Evolutionary conservation across 2,888 invertebrate genomes (phyloP), one percentile per base, ranked within the genome.

Genomic region (Rotaria magnacalcarata): DNA sequence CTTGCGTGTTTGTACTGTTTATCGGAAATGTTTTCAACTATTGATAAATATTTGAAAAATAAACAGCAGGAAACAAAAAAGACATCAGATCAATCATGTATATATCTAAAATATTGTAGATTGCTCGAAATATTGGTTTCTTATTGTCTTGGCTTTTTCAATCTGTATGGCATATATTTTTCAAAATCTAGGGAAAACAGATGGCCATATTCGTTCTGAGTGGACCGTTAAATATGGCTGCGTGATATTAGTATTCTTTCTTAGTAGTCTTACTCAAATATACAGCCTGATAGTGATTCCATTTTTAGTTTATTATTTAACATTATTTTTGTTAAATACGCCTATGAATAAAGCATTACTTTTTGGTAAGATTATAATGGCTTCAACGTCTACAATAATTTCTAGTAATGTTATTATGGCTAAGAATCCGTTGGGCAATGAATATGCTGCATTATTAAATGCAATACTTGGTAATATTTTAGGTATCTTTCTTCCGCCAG

Each of bases 331-430:
- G n/a, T 3, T 24, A 47, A 7, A 8, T 47, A 14, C 14, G n/a
- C n/a, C 80, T 1, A 16, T 80, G 0, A 80, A 80, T 14, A 43
- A 47, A 47, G 34, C 47, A 80, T n/a, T 80, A 43, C 7, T 80
- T 24, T 2, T n/a, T 10, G 80, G 80, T n/a, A 47, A 47, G 1
- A n/a, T 80, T n/a, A 80, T 80, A 43, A 80, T 47, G 80, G 24
- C 47, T 3, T 80, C 24, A 14, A 43, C 47, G n/a, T 47, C 47
- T 24, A 80, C 80, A 21, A 80, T 47, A 6, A 47, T 80, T 14
- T 80, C 80, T 2, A 80, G 80, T n/a, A 80, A 80, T n/a, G 80
- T 80, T 43, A n/a, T 80, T 14, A 80, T 80, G 80, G 47, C 80
- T 24, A 80, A 80, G 34, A 43, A 47, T 47, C 24, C 80, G 14